Evolutionary conservation across 2,888 invertebrate genomes (phyloP).

Genomic region (Drosophila cracens): DNA sequence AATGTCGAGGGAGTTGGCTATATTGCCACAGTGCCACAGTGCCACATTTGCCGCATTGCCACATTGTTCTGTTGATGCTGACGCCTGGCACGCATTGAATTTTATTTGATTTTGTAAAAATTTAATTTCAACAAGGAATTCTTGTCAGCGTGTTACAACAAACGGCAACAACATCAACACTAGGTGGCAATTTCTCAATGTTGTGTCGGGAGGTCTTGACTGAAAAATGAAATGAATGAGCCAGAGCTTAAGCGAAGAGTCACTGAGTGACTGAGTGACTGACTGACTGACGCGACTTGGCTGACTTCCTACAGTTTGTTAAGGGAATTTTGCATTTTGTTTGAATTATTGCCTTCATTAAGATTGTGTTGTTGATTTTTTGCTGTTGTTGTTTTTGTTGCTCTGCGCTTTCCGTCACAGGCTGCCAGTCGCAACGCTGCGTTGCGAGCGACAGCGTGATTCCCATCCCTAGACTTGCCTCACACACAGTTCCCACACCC

Average conservation of each 20-base stretch:
- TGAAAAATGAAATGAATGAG: constrained; percentile 54
- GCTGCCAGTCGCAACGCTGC: constrained; percentile 46
- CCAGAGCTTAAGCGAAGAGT: constrained; percentile 25
- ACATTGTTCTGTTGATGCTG: constrained; percentile 27
- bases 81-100: constrained; percentile 63
- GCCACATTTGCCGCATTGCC: constrained; percentile 26
- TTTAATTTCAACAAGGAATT: constrained; percentile 77
- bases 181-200: constrained; percentile 74
- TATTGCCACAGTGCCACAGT: constrained; percentile 27
- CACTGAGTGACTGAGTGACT: constrained; percentile 27
- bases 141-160: constrained; percentile 49
- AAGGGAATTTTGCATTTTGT: constrained; percentile 78
- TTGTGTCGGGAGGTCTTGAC: constrained; percentile 39
- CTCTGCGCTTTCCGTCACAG: constrained; percentile 45
- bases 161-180: constrained; percentile 35
- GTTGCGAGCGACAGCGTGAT: constrained; percentile 72
- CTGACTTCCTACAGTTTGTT: constrained; percentile 70
- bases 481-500: constrained; percentile 27
- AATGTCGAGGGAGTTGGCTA: constrained; percentile 32
- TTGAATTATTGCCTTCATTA: constrained; percentile 81
- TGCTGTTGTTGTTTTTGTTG: constrained; percentile 16
- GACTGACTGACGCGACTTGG: constrained; percentile 53
- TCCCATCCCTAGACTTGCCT: constrained; percentile 23
- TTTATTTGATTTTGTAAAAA: constrained; percentile 78
- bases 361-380: constrained; percentile 80